Conservation (phyloP, 2,113 vertebrate genomes). For the Eubucco bourcierii region DNA sequence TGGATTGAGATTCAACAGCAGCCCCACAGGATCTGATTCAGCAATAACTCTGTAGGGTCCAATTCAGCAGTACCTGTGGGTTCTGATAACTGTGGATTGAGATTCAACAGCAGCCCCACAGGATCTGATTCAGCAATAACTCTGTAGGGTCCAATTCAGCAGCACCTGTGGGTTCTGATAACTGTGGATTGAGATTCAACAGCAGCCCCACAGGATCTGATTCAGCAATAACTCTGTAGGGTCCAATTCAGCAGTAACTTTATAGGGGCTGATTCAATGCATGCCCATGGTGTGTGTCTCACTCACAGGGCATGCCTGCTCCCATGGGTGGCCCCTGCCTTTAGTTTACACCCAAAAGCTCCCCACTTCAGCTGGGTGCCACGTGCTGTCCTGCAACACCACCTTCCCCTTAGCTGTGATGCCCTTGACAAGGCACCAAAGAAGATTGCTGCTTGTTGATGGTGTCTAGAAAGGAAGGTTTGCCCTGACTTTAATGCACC, state of each 20-base stretch:
- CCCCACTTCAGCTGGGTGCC: background rate
- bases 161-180: no score
- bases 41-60: background rate
- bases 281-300: background rate
- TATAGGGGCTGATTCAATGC: no score
- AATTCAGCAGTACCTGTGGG: no score
- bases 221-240: background rate
- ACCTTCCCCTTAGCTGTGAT: background rate
- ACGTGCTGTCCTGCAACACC: fast-evolving
- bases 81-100: no score
- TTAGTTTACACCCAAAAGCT: background rate
- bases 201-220: background rate
- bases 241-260: background rate
- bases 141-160: no score
- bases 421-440: background rate
- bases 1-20: no score
- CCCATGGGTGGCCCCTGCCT: background rate
- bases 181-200: no score
- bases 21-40: background rate
- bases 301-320: background rate
- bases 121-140: background rate
- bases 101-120: no score
- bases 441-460: background rate
- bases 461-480: background rate
- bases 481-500: background rate